These are phyloP conservation scores for Chionomys nivalis DNA, from an alignment of 2,113 vertebrate genomes.

Conservation along the genomic window DNA sequence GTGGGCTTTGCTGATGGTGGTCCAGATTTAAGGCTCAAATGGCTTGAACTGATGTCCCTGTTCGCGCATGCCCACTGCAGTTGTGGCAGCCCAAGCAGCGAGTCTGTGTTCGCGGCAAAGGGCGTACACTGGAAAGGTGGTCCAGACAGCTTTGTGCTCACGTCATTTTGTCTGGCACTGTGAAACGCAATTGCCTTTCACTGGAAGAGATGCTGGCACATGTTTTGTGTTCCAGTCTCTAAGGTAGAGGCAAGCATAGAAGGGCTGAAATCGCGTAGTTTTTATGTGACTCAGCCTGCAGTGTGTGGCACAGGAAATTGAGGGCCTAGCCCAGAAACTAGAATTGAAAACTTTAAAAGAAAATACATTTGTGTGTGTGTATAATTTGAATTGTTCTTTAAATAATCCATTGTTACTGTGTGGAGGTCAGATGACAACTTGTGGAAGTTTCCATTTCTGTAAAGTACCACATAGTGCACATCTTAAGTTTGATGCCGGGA, in stretches of 20 bases:
- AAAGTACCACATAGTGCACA: background rate
- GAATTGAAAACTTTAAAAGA: background rate
- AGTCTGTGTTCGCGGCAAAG: background rate
- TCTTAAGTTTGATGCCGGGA: background rate
- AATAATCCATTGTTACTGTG: background rate
- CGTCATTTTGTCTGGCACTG: background rate
- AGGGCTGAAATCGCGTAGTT: background rate
- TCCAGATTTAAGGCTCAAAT: background rate
- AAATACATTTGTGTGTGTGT: background rate
- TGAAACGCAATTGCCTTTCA: background rate
- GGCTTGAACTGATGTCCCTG: background rate
- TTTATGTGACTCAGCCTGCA: background rate
- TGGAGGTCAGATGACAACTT: background rate
- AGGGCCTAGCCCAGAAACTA: background rate
- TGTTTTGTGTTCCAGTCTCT: background rate
- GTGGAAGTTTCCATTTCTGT: background rate
- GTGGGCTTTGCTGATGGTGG: background rate
- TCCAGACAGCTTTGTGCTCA: background rate
- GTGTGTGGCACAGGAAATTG: background rate
- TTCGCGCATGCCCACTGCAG: background rate
- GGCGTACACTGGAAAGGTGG: background rate
- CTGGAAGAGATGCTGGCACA: too few species aligned
- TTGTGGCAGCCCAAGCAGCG: background rate
- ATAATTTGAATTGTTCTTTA: background rate
- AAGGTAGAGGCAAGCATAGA: background rate